Percentiles rank a stretch among this genome's conserved stretches.
Conservation (phyloP, 2,113 vertebrate genomes). For the Synchiropus splendidus region DNA sequence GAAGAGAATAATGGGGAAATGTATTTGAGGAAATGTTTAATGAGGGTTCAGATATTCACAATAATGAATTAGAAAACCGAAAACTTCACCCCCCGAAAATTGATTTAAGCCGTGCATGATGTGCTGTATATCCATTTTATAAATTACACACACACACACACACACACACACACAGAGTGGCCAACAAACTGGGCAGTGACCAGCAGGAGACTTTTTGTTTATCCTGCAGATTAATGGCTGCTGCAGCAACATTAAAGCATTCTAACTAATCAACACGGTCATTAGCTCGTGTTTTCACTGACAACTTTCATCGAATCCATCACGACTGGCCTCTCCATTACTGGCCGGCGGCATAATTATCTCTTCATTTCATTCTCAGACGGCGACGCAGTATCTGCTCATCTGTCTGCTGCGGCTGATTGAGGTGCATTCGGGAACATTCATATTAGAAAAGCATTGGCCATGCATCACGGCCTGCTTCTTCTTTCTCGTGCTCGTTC, state of each 20-base stretch:
- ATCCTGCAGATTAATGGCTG: conserved; percentile 52
- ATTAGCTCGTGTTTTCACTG: conserved; percentile 63
- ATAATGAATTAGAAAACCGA: no score
- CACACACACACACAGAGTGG: no score
- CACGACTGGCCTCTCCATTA: conserved; percentile 46
- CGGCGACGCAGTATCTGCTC: conserved; percentile 54
- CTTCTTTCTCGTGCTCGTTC: conserved; percentile 16
- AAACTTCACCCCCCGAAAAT: no score
- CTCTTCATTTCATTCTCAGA: conserved; percentile 59
- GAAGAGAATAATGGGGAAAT: no score
- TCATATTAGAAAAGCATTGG: conserved; percentile 38
- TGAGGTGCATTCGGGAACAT: conserved; percentile 39
- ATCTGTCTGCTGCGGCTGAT: conserved; percentile 48
- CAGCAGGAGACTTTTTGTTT: conserved; percentile 39
- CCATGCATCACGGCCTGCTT: conserved; percentile 37
- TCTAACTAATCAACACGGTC: conserved; percentile 64
- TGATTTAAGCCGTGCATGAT: no score
- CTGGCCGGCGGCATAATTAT: conserved; percentile 55
- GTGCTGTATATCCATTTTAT: no score
- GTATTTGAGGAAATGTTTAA: no score
- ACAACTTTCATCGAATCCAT: conserved; percentile 62
- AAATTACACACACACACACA: no score
- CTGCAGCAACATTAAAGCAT: conserved; percentile 42
- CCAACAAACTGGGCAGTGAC: conserved; percentile 27
- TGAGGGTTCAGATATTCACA: no score